Percentiles rank a stretch among this genome's conserved stretches.
Conservation (phyloP, 2,113 vertebrate species). For the Geococcyx californianus region DNA sequence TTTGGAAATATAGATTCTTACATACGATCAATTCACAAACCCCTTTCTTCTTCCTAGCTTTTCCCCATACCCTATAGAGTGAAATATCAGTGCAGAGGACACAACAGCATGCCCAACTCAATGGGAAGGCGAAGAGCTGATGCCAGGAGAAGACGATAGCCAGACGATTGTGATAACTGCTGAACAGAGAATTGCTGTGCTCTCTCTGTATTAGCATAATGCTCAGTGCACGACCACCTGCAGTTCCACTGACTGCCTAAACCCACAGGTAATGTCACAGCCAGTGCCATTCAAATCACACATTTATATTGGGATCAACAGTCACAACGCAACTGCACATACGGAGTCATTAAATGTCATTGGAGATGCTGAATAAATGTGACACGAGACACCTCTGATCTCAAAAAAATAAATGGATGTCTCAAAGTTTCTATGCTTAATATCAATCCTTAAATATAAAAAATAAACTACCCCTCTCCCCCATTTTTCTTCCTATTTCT, state of each 20-base stretch:
- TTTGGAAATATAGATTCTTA: neutral
- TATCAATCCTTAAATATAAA: neutral
- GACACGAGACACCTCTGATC: neutral
- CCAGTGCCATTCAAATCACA: neutral
- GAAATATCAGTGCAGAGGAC: neutral
- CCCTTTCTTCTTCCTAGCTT: neutral
- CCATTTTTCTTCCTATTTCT: neutral
- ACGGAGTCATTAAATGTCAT: neutral
- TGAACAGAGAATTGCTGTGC: neutral
- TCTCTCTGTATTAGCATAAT: neutral
- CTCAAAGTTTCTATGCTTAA: neutral
- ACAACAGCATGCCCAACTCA: neutral
- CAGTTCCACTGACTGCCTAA: neutral
- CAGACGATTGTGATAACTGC: neutral
- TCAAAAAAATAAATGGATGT: neutral
- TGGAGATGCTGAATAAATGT: neutral
- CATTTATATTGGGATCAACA: neutral
- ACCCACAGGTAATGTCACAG: neutral
- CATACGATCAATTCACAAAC: neutral
- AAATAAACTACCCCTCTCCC: neutral
- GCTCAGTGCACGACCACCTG: neutral
- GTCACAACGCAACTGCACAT: neutral
- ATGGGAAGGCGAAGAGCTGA: neutral
- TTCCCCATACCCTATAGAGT: neutral
- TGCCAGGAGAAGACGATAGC: neutral